phyloP scores from a whole-genome alignment of 2,797 vertebrate genomes.

The Arctocebus calabarensis region DNA sequence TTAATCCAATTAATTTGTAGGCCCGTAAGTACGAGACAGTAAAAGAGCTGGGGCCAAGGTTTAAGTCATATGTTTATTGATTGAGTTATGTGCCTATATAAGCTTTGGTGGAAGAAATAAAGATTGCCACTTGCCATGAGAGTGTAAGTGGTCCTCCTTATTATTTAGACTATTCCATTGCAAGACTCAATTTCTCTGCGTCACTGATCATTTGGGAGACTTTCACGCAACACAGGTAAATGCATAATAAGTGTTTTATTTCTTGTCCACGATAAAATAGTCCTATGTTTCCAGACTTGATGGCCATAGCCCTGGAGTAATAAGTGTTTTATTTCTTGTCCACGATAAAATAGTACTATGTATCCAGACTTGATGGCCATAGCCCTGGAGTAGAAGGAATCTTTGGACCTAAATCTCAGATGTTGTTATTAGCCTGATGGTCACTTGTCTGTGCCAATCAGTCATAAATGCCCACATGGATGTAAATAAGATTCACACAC shows the following conservation, averaged over 20 bases:
- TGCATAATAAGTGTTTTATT: neutral
- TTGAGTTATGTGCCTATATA: too few species aligned
- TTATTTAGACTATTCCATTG: too few species aligned
- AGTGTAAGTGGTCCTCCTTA: too few species aligned
- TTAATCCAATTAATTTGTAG: too few species aligned
- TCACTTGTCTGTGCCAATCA: conserved; percentile 59
- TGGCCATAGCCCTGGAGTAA: neutral
- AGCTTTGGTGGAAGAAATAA: too few species aligned
- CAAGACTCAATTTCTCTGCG: too few species aligned
- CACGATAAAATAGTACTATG: neutral
- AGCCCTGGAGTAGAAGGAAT: neutral
- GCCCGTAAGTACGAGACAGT: too few species aligned
- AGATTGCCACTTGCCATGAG: too few species aligned
- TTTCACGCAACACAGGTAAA: neutral
- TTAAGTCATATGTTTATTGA: too few species aligned
- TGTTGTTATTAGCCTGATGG: neutral
- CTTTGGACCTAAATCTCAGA: neutral
- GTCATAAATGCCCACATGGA: conserved; percentile 32
- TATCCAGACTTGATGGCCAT: neutral
- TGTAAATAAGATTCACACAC: conserved; percentile 58
- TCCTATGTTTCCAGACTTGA: neutral
- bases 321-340: neutral
- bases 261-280: neutral
- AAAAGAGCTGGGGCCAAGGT: too few species aligned
- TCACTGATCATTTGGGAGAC: too few species aligned